Conservation (phyloP, 1,140 invertebrate genomes). For the Tigriopus japonicus region DNA sequence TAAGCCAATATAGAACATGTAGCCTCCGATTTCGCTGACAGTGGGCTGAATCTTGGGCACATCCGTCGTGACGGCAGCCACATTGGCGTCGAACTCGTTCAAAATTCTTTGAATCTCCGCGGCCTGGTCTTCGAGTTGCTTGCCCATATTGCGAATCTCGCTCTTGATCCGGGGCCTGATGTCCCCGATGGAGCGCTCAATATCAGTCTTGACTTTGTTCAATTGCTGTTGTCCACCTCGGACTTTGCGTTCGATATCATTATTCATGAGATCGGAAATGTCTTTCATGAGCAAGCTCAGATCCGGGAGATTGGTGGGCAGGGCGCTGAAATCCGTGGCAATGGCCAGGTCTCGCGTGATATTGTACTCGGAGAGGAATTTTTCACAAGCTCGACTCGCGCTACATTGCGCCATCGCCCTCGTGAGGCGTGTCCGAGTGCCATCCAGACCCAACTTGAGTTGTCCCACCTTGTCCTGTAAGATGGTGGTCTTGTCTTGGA, state of each 20-base stretch:
- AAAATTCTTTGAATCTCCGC: conserved; percentile 7
- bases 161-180: neutral
- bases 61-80: neutral
- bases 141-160: conserved; percentile 9
- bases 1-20: conserved; percentile 11
- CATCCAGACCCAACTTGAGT: neutral
- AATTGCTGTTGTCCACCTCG: conserved; percentile 6
- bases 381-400: neutral
- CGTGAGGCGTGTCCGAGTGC: neutral
- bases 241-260: conserved; percentile 9
- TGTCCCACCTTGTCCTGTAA: neutral
- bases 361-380: neutral
- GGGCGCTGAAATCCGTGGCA: neutral
- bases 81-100: neutral
- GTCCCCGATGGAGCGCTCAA: conserved; percentile 8
- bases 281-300: neutral
- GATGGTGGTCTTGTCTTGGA: neutral
- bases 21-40: neutral
- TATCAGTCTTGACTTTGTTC: neutral
- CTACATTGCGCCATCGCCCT: neutral
- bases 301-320: neutral
- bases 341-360: neutral
- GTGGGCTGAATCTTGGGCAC: neutral
- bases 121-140: conserved; percentile 5
- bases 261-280: conserved; percentile 2